A percentile compares a stretch with the other conserved stretches of the same genome.
Conservation (phyloP, 2,113 vertebrate genomes). For the Holacanthus passer region DNA sequence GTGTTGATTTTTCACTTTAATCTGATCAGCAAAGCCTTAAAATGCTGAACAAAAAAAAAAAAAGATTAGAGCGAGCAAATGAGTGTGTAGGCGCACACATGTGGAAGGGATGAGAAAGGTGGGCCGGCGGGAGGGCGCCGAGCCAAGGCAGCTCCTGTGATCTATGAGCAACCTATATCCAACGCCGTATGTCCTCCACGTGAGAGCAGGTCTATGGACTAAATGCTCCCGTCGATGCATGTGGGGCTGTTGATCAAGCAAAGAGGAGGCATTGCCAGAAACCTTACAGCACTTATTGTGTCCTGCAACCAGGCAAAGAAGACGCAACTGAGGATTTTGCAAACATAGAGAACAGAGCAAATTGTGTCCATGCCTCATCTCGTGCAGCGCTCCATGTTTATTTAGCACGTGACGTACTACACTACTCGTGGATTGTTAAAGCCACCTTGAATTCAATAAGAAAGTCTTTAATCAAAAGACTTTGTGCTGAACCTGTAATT, state of each 20-base stretch:
- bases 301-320: background rate
- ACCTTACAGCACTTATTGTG: background rate
- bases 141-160: constrained; percentile 45
- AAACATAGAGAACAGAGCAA: background rate
- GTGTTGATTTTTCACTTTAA: background rate
- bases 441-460: constrained; percentile 45
- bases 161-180: constrained; percentile 45
- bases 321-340: background rate
- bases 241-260: constrained; percentile 2
- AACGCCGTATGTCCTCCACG: constrained; percentile 24
- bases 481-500: constrained; percentile 68
- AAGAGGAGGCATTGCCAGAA: background rate
- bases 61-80: background rate
- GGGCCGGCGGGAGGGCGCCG: background rate
- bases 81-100: background rate
- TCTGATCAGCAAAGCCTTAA: constrained; percentile 19
- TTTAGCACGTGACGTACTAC: background rate
- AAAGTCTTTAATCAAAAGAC: constrained; percentile 70
- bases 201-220: constrained; percentile 35
- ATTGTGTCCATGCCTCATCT: background rate
- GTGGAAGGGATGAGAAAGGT: background rate
- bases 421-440: constrained; percentile 6
- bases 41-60: constrained; percentile 8
- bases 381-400: background rate
- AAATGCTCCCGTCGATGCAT: constrained; percentile 7